Conservation (phyloP, 2,113 vertebrate species). For the Uria lomvia region DNA sequence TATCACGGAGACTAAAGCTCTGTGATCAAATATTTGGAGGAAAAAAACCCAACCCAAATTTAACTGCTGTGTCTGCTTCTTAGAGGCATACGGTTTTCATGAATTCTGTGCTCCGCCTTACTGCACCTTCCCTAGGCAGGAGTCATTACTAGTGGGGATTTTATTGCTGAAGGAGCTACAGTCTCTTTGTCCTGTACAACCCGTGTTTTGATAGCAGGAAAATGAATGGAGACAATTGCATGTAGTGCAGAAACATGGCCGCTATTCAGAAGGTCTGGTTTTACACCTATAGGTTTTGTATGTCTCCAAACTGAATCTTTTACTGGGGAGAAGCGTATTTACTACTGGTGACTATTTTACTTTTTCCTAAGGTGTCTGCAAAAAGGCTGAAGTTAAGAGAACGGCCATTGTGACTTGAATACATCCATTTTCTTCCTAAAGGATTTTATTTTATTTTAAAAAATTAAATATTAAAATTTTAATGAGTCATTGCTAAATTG, state of each 20-base stretch:
- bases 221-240: background rate
- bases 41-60: background rate
- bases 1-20: background rate
- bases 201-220: background rate
- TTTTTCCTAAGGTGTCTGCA: background rate
- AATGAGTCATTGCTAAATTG: background rate
- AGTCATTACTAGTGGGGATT: background rate
- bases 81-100: background rate
- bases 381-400: background rate
- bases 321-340: background rate
- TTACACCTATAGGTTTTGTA: background rate
- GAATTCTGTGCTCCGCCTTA: background rate
- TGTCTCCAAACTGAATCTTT: background rate
- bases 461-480: background rate
- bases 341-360: background rate
- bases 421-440: background rate
- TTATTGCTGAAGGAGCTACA: background rate
- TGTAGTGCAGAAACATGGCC: background rate
- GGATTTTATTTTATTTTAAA: background rate
- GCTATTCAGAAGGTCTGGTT: background rate
- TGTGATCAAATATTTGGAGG: background rate
- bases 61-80: background rate
- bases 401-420: background rate
- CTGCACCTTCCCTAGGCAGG: background rate
- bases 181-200: background rate